Conservation (phyloP, 2,113 vertebrate genomes). For the Xyliphius kryptos region DNA sequence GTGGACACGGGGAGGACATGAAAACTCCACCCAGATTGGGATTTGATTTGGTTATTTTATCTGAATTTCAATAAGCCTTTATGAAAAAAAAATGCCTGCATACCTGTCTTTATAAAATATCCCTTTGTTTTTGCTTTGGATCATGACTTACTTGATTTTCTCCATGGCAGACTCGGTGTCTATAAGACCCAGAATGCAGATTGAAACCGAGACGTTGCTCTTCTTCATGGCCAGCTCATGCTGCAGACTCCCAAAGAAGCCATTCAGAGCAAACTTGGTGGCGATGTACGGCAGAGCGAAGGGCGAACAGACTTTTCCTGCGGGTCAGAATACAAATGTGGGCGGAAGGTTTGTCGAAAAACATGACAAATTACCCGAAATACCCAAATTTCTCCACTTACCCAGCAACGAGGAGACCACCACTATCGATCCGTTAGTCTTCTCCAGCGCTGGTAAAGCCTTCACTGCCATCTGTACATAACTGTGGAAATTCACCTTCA, state of each 20-base stretch:
- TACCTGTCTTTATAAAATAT: no score
- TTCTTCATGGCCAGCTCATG: constrained; percentile 74
- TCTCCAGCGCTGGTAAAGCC: constrained; percentile 68
- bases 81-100: no score
- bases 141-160: constrained; percentile 62
- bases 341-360: background rate
- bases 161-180: constrained; percentile 66
- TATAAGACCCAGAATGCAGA: constrained; percentile 75
- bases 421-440: constrained; percentile 70
- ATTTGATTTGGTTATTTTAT: no score
- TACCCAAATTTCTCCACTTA: constrained; percentile 50
- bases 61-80: no score
- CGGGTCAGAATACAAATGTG: constrained; percentile 2
- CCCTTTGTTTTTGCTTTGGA: background rate
- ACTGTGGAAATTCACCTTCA: constrained; percentile 82
- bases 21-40: no score
- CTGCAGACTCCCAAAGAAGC: constrained; percentile 72
- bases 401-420: constrained; percentile 78
- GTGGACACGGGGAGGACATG: no score
- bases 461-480: constrained; percentile 70
- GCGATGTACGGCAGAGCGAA: constrained; percentile 69
- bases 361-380: background rate
- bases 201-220: constrained; percentile 68
- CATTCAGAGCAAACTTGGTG: constrained; percentile 77
- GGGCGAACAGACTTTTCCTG: constrained; percentile 68